These are phyloP conservation scores for Drosophila macrospina DNA, from an alignment of 2,888 invertebrate genomes.

Conservation along the genomic window DNA sequence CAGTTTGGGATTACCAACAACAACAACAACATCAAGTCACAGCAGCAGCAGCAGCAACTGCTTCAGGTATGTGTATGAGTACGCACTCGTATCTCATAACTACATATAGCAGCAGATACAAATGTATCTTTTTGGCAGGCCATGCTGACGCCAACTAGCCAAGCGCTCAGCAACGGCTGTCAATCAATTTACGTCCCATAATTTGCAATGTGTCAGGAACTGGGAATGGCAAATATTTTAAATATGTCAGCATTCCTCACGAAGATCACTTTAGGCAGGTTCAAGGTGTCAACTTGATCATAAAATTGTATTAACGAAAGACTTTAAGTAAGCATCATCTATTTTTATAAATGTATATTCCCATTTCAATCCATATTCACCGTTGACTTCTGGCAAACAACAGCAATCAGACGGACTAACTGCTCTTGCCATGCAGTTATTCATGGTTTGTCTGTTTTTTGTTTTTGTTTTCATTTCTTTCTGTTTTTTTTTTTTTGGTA, in stretches of 20 bases:
- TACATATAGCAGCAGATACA: conserved; percentile 30
- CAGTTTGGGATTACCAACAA: conserved; percentile 52
- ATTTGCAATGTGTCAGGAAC: conserved; percentile 17
- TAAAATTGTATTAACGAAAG: background rate
- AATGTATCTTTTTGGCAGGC: conserved; percentile 37
- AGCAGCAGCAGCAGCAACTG: conserved; percentile 14
- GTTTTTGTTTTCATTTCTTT: conserved; percentile 25
- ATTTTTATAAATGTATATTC: background rate
- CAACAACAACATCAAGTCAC: conserved; percentile 20
- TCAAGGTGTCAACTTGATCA: background rate
- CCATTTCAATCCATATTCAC: conserved; percentile 23
- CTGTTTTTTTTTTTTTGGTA: conserved; percentile 46
- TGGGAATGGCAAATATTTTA: conserved; percentile 24
- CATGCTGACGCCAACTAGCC: background rate
- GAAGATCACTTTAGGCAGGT: background rate
- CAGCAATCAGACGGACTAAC: conserved; percentile 25
- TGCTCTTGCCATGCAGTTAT: background rate
- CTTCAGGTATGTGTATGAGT: conserved; percentile 27
- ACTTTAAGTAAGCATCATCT: conserved; percentile 5
- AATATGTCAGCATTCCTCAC: conserved; percentile 11
- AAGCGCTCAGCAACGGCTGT: conserved; percentile 10
- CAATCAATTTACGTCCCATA: conserved; percentile 26
- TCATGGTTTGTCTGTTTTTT: conserved; percentile 18
- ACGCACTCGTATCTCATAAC: background rate
- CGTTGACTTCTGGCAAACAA: conserved; percentile 27